Evolutionary conservation across 2,797 vertebrate genomes (phyloP), one percentile per base, ranked within the genome.

Genomic region (Schizopygopsis malacanthus): DNA sequence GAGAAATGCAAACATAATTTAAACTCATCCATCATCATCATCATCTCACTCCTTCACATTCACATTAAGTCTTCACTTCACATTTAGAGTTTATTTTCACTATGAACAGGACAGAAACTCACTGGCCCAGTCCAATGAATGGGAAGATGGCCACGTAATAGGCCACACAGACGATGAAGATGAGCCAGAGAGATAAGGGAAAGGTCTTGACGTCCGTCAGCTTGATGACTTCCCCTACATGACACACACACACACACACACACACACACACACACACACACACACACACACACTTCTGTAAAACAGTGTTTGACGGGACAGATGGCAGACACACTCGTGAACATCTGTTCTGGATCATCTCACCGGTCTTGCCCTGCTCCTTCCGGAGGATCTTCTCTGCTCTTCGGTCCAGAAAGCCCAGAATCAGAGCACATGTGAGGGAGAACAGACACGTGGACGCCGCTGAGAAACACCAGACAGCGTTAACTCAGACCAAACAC

Each of bases 81-180:
- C 33, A 33, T 33, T 15, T 59, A 41, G 52, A n/a, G 4, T 8
- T 25, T 20, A 43, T 39, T 79, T 18, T 2, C 1, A 4, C 4
- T 16, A 59, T 7, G 22, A 41, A 78, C 47, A 22, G 10, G 28
- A 39, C 16, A 56, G n/a, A 54, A 56, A 82, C 98, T 97, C 93
- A 99, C 98, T 99, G 98, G 28, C 98, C 98, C 41, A 99, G 95
- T 82, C 98, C 98, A 76, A 99, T 99, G 92, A 99, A 99, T 54
- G 98, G 98, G 90, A 99, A 99, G 76, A 99, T 89, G 0, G 96
- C 97, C 4, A 97, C 97, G 0, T 99, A 99, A 89, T 99, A 99
- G 88, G 95, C 94, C 45, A 99, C 98, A 81, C 98, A 99, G 91
- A 98, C 93, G 84, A 97, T 83, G 93, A 99, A 99, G 87, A 99